Evolutionary conservation across 2,113 vertebrate species (phyloP), one percentile per base, ranked within the genome.

Genomic region (Chloebia gouldiae): DNA sequence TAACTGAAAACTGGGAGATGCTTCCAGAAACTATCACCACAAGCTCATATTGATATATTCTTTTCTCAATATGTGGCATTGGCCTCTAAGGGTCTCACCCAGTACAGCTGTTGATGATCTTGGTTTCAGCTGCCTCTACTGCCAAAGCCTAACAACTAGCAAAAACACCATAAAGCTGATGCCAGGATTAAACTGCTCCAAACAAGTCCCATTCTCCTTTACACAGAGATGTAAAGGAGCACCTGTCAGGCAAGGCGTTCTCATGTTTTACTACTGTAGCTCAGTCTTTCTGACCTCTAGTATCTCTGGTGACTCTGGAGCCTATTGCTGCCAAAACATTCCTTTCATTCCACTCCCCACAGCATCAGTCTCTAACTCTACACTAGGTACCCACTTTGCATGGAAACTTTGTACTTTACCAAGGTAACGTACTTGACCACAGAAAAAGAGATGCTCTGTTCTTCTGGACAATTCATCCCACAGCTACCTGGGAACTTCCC

Each of bases 61-160:
- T 59, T 45, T 54, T 63, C 72, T 39, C 51, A 88, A 1, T 30
- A 90, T 50, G 42, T 94, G 88, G 82, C 75, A 86, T 0, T 54
- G 33, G 56, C 50, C 79, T 86, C 53, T 76, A 80, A 45, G 11
- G 15, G 66, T 53, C 71, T 82, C 54, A 42, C 50, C 21, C 33
- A 1, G 14, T 54, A 88, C 59, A 94, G 86, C 88, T 93, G 79
- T 73, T 92, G 50, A 84, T 40, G 16, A 39, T 82, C 79, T 69
- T 47, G 47, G 39, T 39, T 80, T 50, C 59, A 94, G 45, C 59
- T 88, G 78, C 24, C 79, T 54, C 71, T 30, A 77, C 68, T 86
- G 80, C 90, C 82, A 92, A 93, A 95, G n/a, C 33, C 54, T 54
- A 95, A 79, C 73, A 92, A 93, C 59, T 42, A 42, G n/a, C 75